phyloP scores from a whole-genome alignment of 2,113 vertebrate species.

The Zootoca vivipara region DNA sequence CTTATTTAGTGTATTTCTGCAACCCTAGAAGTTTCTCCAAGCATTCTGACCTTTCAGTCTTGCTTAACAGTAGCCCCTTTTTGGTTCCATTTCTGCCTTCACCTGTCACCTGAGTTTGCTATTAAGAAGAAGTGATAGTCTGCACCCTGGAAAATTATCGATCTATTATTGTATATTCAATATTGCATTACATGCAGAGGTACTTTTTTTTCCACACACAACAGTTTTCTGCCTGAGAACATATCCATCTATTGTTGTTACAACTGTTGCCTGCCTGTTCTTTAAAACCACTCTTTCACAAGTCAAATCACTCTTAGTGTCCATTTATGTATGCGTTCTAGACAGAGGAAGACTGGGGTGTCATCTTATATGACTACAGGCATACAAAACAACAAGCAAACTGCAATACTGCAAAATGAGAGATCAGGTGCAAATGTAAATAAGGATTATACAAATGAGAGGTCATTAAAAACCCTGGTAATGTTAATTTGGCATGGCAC shows the following conservation, averaged over 20 bases:
- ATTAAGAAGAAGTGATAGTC: neutral
- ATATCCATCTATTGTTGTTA: neutral
- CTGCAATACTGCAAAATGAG: slow-evolving; percentile 1
- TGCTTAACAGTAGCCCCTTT: neutral
- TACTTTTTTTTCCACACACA: too few species aligned
- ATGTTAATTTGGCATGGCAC: slow-evolving; percentile 84
- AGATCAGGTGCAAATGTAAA: slow-evolving; percentile 77
- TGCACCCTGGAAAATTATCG: neutral
- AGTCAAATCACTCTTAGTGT: neutral
- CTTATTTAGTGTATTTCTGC: neutral
- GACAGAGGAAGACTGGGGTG: neutral
- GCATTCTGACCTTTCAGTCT: neutral
- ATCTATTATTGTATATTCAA: neutral
- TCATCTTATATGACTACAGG: neutral
- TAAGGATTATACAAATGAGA: slow-evolving; percentile 82
- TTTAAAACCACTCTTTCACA: neutral
- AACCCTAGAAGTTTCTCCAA: neutral
- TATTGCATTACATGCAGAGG: neutral
- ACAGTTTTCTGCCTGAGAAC: neutral
- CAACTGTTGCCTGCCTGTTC: neutral
- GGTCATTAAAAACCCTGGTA: slow-evolving; percentile 81
- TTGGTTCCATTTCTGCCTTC: neutral
- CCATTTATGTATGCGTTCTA: neutral
- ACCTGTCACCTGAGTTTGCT: neutral
- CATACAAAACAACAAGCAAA: neutral